Base-by-base conservation (phyloP, 1,140 invertebrate genomes). In the Melipona quadrifasciata region DNA sequence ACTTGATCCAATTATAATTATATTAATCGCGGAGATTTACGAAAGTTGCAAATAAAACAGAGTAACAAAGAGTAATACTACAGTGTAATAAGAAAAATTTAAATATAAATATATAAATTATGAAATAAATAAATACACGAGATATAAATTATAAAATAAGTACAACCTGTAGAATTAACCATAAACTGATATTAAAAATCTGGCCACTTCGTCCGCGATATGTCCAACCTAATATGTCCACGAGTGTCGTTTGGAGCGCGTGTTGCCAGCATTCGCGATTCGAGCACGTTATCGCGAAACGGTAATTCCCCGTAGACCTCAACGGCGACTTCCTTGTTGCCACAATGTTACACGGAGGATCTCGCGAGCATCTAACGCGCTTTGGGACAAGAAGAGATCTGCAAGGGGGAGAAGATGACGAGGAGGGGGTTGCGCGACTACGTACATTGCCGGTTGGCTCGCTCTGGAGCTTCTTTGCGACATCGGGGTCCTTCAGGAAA, bases 311-410 rank as follows among this genome's bases (percentile, higher is more conserved):
- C 68, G 67, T 65, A 58, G 70, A 64, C 55, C 31, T 47, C 27
- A 65, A 77, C 55, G 72, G 61, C 68, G n/a, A 83, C 85, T 86
- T 83, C 80, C 85, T 83, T 31, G 82, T 80, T 82, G 74, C 71
- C 64, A 67, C 71, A 65, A 80, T 75, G 68, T 80, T 79, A 24
- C 68, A 71, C 70, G 31, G 39, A 64, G 39, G 57, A 64, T 67
- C 64, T 8, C 51, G 14, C 10, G 24, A 27, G 31, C n/a, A 12
- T n/a, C 57, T 47, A 21, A 68, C 80, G n/a, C 34, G 79, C 39
- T 31, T 21, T 21, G 11, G 12, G 34, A 51, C 39, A 79, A 31
- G 82, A 84, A 67, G 72, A 68, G 31, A 61, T 27, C 2, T 16
- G n/a, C 19, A 75, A 81, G 70, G n/a, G 53, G 61, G 21, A 58